Evolutionary conservation across 2,797 vertebrate species (phyloP), one percentile per base, ranked within the genome.

Genomic region (Sebastes flavidus): DNA sequence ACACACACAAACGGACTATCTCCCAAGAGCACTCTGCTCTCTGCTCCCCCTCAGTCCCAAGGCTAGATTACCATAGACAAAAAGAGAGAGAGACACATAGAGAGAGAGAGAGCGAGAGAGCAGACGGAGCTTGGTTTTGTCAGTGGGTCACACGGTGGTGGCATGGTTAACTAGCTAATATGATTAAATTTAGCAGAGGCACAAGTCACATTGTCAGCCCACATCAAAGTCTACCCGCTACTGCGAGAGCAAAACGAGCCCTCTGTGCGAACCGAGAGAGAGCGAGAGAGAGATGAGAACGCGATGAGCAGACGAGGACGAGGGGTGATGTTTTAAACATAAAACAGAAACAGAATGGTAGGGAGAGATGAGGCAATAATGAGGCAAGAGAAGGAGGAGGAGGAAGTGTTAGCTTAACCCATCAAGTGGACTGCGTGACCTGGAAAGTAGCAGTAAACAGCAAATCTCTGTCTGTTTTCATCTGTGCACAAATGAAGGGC

Each of bases 121-220:
- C 77, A 87, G 75, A 86, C 69, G 63, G 70, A 77, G 84, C 85
- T 72, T 12, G 69, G 24, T 72, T 88, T 83, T 93, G 84, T 92
- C 87, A 91, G 85, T 91, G 86, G 90, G 92, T 94, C 90, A 91
- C 89, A 91, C 77, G 54, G 90, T 89, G 80, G 85, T 78, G 80
- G 86, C 90, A 89, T 85, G 91, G 91, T 93, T 93, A 95, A 93
- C 92, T 87, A 92, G 87, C 91, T 95, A 94, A 95, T 90, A 92
- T 92, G 93, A 95, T 94, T 94, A 93, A 84, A 93, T 95, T 92
- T 88, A 93, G 87, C 88, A 88, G 87, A 93, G 89, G 89, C 90
- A 94, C 89, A 89, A 92, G 90, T 91, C 90, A 91, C 93, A 94
- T 94, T 91, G 90, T 94, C 90, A 91, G 88, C 90, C 87, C 86